Evolutionary conservation across 92 coral and sea anemone genomes (phyloP).

Genomic region (Muricea muricata): DNA sequence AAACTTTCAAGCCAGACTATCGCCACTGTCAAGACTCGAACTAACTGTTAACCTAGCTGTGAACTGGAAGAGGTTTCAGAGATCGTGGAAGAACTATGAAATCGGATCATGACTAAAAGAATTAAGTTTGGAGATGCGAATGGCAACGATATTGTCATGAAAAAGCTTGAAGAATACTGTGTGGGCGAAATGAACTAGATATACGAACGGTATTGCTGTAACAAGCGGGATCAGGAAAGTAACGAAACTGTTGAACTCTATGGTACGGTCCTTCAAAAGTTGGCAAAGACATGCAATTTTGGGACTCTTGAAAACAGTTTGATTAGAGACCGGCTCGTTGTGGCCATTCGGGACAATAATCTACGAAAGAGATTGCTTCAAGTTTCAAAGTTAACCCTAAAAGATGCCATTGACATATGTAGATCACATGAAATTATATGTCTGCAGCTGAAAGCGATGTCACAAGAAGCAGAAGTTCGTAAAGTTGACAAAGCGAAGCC

Average conservation of each 20-base stretch:
- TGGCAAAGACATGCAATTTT: conserved; percentile 19
- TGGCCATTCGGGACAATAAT: background rate
- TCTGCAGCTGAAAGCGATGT: conserved; percentile 4
- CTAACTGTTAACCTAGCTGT: conserved; percentile 15
- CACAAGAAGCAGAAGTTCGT: conserved; percentile 6
- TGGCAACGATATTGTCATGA: conserved; percentile 44
- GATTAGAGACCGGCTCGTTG: background rate
- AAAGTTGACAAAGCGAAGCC: background rate
- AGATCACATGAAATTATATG: conserved; percentile 1
- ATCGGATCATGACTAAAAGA: conserved; percentile 37
- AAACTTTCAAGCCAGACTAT: conserved; percentile 4
- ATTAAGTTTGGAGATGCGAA: conserved; percentile 41
- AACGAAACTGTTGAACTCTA: background rate
- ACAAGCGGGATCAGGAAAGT: conserved; percentile 16
- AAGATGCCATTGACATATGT: conserved; percentile 25
- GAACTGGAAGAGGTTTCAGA: conserved; percentile 41
- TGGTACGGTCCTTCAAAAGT: background rate
- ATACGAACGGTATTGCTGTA: background rate
- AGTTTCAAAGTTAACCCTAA: background rate
- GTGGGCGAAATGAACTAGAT: background rate
- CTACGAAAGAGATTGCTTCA: background rate
- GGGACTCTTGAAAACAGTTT: background rate
- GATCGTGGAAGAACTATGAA: conserved; percentile 60
- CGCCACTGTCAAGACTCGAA: conserved; percentile 38
- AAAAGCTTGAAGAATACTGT: background rate